Base-by-base conservation (phyloP, 37 sponge, comb jelly and placozoan species). In the Aphrocallistes beatrix region DNA sequence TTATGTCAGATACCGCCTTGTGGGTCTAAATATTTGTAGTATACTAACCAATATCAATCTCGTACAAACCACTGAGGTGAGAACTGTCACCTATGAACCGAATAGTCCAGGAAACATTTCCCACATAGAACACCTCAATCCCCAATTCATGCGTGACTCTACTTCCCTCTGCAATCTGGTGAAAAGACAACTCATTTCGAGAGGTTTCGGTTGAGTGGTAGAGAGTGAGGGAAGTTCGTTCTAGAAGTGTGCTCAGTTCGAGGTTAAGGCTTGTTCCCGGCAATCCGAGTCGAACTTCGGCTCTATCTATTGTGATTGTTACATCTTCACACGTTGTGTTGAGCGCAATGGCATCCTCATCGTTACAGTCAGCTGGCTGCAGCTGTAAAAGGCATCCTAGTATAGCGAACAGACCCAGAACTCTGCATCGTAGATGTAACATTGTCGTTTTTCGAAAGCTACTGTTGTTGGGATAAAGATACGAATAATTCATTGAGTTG, bases 251-350 rank as follows among this genome's bases (percentile, higher is more conserved):
- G 21, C 3, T 60, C 32, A 60, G 32, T 6, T 8, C 34, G 21
- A 60, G 6, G 3, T 21, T 28, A 21, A 60, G 17, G 10, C 28
- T 60, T 32, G 75, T 60, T 3, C 75, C 75, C 3, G 28, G 1
- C n/a, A n/a, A n/a, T n/a, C n/a, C n/a, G n/a, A n/a, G n/a, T n/a
- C n/a, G n/a, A n/a, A n/a, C n/a, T n/a, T n/a, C n/a, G n/a, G n/a
- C n/a, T n/a, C n/a, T n/a, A n/a, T n/a, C n/a, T n/a, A n/a, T n/a
- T n/a, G n/a, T n/a, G n/a, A n/a, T n/a, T n/a, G n/a, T n/a, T n/a
- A 60, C n/a, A 8, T 60, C 32, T 60, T 60, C 75, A 28, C 75
- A 60, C n/a, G 75, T 60, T 21, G 75, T 60, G n/a, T 60, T 60
- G 17, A 60, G 25, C 21, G n/a, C 32, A n/a, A n/a, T n/a, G n/a